Percentiles rank a stretch among this genome's conserved stretches.
Conservation (phyloP, 2,113 vertebrate genomes). For the Mionectes macconnelli region DNA sequence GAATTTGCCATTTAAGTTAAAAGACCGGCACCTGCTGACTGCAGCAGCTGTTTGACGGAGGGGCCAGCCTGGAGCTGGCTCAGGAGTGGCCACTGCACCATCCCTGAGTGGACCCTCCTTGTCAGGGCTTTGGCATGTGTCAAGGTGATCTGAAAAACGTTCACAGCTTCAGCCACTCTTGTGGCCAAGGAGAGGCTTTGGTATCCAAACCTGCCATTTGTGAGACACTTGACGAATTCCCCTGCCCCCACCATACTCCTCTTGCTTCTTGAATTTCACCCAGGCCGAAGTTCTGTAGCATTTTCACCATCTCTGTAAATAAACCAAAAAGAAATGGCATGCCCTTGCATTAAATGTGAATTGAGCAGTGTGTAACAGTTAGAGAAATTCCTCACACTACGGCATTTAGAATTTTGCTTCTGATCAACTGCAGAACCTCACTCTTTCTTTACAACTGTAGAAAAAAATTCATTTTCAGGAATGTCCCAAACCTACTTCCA, state of each 20-base stretch:
- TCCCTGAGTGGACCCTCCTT: background rate
- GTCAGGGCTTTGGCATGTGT: background rate
- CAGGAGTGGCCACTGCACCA: background rate
- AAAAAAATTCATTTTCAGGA: background rate
- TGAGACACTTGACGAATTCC: background rate
- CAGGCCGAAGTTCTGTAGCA: background rate
- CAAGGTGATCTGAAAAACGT: background rate
- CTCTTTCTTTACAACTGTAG: background rate
- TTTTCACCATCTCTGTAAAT: slow-evolving; percentile 42
- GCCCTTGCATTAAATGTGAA: slow-evolving; percentile 34
- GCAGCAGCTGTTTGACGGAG: background rate
- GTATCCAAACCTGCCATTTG: background rate
- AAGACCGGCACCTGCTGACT: background rate
- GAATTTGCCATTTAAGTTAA: background rate
- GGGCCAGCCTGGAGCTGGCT: background rate
- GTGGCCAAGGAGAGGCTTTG: background rate
- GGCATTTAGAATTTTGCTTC: background rate
- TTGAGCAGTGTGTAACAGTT: background rate
- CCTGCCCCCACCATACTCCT: background rate
- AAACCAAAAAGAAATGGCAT: slow-evolving; percentile 34
- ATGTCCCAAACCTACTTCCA: background rate
- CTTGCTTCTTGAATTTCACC: background rate
- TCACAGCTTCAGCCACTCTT: background rate
- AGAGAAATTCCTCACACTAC: background rate
- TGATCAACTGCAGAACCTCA: background rate